Conservation (phyloP, 2,888 invertebrate genomes). For the Barypeithes pellucidus region DNA sequence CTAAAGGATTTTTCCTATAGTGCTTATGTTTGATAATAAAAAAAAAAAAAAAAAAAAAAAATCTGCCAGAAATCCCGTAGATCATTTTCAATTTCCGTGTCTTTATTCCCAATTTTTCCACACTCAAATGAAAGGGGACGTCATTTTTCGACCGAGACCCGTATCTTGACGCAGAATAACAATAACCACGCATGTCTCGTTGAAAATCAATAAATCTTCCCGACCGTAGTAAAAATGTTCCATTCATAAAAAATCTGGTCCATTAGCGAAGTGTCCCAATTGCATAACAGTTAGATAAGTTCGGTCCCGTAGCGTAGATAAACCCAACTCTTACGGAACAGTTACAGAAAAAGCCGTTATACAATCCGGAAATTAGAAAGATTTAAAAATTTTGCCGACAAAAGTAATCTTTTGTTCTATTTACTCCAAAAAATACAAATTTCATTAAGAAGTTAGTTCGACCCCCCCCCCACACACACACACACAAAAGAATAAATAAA, state of each 20-base stretch:
- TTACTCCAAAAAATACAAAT: background rate
- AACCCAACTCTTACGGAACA: too few relatives aligned
- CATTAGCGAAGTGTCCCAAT: background rate
- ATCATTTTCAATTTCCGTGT: background rate
- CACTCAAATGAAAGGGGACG: background rate
- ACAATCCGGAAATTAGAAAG: too few relatives aligned
- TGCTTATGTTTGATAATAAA: too few relatives aligned
- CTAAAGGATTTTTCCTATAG: too few relatives aligned
- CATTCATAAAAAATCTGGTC: conserved; percentile 46
- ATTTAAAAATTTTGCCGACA: too few relatives aligned
- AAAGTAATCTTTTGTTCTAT: background rate
- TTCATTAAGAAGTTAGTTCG: background rate
- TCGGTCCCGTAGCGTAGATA: conserved; percentile 1
- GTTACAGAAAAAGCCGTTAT: background rate
- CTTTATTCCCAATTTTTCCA: background rate
- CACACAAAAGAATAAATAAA: background rate
- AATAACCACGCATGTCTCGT: conserved; percentile 29
- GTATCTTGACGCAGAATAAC: conserved; percentile 7
- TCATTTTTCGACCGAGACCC: background rate
- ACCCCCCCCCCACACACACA: too few relatives aligned
- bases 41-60: too few relatives aligned
- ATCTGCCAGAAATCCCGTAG: too few relatives aligned
- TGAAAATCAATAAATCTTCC: conserved; percentile 41
- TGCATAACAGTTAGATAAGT: background rate
- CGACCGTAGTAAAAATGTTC: conserved; percentile 20